These are phyloP conservation scores for Tenthredo livida DNA, from an alignment of 2,888 invertebrate genomes.

Conservation along the genomic window DNA sequence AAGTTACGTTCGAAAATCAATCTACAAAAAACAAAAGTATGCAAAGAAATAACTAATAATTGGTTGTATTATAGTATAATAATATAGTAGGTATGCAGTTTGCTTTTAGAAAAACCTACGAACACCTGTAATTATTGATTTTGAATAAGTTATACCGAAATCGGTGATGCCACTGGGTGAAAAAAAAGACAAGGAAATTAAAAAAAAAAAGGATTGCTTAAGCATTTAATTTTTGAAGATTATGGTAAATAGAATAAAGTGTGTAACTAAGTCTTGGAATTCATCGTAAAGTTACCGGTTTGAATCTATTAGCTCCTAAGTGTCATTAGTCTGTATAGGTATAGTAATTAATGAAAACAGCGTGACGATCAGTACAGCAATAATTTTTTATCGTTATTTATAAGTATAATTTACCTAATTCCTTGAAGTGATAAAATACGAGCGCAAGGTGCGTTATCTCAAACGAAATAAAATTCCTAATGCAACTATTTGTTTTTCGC, in stretches of 20 bases:
- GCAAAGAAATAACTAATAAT: background rate
- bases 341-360: background rate
- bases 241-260: background rate
- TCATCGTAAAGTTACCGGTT: background rate
- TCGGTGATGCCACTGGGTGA: background rate
- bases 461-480: background rate
- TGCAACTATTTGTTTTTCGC: slow-evolving; percentile 12
- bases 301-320: background rate
- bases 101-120: background rate
- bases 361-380: background rate
- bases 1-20: background rate
- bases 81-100: too few species aligned
- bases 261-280: background rate
- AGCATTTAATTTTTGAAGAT: background rate
- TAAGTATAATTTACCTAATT: background rate
- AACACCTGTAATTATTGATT: background rate
- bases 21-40: too few species aligned
- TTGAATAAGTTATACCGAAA: background rate
- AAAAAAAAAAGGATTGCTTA: background rate
- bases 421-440: background rate
- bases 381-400: background rate
- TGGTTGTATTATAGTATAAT: background rate
- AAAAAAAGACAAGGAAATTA: background rate
- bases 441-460: background rate
- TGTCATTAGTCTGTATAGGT: background rate